Conservation (phyloP, 92 coral and sea anemone species). For the Porites cylindrica region DNA sequence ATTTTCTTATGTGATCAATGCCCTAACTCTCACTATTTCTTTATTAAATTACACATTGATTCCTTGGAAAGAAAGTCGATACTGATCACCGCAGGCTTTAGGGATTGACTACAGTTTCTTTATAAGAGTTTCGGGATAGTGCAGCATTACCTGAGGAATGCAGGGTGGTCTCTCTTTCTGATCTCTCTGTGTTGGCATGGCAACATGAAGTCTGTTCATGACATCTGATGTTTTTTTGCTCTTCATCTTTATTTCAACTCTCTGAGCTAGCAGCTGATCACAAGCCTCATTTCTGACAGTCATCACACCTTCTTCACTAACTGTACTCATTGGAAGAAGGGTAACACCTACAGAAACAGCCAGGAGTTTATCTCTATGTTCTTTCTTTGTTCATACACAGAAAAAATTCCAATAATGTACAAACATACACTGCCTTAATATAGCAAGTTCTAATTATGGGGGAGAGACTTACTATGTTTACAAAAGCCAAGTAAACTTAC, state of each 20-base stretch:
- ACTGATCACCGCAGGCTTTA: too few relatives aligned
- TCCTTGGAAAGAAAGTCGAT: too few relatives aligned
- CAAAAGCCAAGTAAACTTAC: not conserved
- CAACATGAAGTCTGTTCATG: conserved; percentile 96
- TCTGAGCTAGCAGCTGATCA: conserved; percentile 90
- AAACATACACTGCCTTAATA: not conserved
- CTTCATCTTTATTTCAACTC: conserved; percentile 94
- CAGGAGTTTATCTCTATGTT: not conserved
- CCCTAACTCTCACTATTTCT: too few relatives aligned
- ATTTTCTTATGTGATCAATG: too few relatives aligned
- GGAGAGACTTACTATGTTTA: too few relatives aligned
- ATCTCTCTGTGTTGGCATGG: conserved; percentile 94
- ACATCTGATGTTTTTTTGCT: conserved; percentile 89
- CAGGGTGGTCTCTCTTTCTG: conserved; percentile 90
- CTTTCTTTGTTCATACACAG: not conserved
- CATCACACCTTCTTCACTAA: conserved; percentile 97
- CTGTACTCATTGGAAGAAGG: conserved; percentile 86
- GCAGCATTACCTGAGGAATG: conserved; percentile 69
- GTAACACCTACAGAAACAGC: conserved; percentile 67
- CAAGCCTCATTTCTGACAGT: conserved; percentile 90
- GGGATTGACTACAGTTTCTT: too few relatives aligned
- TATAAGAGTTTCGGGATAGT: too few relatives aligned
- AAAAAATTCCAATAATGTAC: too few relatives aligned
- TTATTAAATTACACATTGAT: too few relatives aligned
- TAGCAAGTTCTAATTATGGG: not conserved